Percentiles rank a stretch among this genome's conserved stretches.
These are phyloP conservation scores for Beris chalybata DNA, from an alignment of 2,888 invertebrate species.

Conservation along the genomic window DNA sequence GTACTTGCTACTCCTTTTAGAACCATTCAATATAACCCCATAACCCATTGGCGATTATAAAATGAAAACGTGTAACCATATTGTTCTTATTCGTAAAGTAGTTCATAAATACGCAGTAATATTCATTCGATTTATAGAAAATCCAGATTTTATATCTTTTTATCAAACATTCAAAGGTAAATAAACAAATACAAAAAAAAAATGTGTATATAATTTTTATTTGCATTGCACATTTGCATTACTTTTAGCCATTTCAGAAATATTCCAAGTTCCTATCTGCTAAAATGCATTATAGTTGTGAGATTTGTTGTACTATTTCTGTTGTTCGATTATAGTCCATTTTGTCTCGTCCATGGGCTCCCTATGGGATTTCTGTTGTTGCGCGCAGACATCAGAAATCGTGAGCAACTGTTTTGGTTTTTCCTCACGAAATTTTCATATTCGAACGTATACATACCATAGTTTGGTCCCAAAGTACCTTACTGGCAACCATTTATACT, in stretches of 20 bases:
- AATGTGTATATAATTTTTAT: no score
- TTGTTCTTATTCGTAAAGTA: no score
- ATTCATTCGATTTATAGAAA: no score
- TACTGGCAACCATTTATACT: constrained; percentile 2
- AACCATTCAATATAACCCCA: no score
- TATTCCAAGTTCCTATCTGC: constrained; percentile 11
- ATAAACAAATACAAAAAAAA: no score
- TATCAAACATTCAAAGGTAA: no score
- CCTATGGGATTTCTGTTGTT: constrained; percentile 4
- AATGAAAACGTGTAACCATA: no score
- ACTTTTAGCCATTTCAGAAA: constrained; percentile 9
- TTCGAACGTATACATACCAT: neutral
- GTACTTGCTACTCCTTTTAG: no score
- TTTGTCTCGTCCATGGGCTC: neutral
- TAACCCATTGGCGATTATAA: no score
- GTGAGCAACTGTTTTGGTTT: constrained; percentile 33
- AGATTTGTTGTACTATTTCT: neutral
- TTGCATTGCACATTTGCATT: constrained; percentile 7
- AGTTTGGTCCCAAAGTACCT: neutral
- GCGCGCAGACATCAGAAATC: constrained; percentile 13
- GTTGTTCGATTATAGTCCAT: neutral
- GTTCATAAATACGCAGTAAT: no score
- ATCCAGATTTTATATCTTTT: no score
- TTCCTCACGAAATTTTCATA: constrained; percentile 32
- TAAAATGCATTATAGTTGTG: constrained; percentile 5